Conservation (phyloP, 2,113 vertebrate species). For the Ceuthmochares aereus region DNA sequence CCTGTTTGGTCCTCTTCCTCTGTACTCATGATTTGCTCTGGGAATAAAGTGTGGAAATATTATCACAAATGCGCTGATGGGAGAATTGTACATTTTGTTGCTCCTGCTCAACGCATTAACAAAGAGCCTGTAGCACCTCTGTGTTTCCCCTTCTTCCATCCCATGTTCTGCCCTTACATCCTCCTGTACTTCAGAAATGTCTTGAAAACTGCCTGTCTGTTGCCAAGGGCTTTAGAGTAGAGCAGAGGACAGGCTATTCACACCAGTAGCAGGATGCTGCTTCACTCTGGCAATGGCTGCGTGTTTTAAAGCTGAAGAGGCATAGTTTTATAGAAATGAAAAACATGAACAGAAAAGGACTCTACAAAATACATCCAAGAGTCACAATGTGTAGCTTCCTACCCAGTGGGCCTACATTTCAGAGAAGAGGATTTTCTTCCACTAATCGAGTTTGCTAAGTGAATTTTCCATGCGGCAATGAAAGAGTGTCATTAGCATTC, state of each 20-base stretch:
- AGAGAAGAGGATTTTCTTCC: constrained; percentile 10
- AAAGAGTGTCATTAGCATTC: constrained; percentile 49
- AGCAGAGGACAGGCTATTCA: background rate
- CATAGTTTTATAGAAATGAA: background rate
- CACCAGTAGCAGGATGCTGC: background rate
- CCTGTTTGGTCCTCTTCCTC: background rate
- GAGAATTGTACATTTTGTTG: background rate
- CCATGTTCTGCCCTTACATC: background rate
- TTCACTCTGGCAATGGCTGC: background rate
- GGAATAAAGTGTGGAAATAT: background rate
- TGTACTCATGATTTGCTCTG: background rate
- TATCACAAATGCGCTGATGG: background rate
- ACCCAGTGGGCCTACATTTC: background rate
- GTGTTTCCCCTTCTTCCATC: background rate
- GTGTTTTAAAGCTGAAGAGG: background rate
- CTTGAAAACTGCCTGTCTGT: background rate
- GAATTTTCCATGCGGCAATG: background rate
- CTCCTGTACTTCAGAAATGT: background rate
- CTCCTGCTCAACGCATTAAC: background rate
- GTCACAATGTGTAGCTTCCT: background rate
- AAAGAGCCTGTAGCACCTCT: background rate
- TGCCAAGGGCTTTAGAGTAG: background rate
- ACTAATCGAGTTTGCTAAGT: constrained; percentile 36
- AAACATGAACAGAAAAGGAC: background rate
- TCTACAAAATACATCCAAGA: background rate